Evolutionary conservation across 1,140 invertebrate species (phyloP).

Genomic region (Drosophila lacertosa): DNA sequence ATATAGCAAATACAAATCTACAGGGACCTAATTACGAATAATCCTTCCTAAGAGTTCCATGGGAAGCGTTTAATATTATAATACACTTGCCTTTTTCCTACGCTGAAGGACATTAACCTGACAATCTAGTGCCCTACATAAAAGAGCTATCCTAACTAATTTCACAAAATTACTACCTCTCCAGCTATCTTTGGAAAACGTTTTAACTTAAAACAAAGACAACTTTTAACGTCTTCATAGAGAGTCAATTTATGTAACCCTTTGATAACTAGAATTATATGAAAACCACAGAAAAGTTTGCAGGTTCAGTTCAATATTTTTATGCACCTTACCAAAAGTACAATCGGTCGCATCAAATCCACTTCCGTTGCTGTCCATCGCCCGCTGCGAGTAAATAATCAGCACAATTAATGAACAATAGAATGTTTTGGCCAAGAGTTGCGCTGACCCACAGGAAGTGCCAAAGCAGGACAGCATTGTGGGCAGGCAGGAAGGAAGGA

Average conservation of each 20-base stretch:
- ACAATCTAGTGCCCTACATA: too few species aligned
- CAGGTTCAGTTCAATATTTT: background rate
- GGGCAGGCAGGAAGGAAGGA: constrained; percentile 30
- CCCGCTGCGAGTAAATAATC: constrained; percentile 40
- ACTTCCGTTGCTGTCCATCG: constrained; percentile 35
- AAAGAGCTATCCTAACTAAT: too few species aligned
- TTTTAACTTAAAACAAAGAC: too few species aligned
- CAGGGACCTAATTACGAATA: too few species aligned
- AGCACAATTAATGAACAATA: constrained; percentile 71
- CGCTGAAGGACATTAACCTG: too few species aligned
- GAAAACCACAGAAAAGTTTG: background rate
- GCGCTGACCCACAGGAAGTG: constrained; percentile 66
- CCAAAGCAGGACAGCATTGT: constrained; percentile 33
- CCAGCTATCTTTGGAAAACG: too few species aligned
- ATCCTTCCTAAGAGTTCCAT: too few species aligned
- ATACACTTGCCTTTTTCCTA: too few species aligned
- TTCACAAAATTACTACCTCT: too few species aligned
- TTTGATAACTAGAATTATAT: background rate
- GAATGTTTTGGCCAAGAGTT: constrained; percentile 67
- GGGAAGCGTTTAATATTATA: too few species aligned
- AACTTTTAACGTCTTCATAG: too few species aligned
- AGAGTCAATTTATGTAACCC: background rate
- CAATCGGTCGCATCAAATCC: constrained; percentile 2
- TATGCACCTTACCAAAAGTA: background rate
- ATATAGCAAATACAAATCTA: too few species aligned